Evolutionary conservation across 2,797 vertebrate species (phyloP).

Genomic region (Erethizon dorsatum): DNA sequence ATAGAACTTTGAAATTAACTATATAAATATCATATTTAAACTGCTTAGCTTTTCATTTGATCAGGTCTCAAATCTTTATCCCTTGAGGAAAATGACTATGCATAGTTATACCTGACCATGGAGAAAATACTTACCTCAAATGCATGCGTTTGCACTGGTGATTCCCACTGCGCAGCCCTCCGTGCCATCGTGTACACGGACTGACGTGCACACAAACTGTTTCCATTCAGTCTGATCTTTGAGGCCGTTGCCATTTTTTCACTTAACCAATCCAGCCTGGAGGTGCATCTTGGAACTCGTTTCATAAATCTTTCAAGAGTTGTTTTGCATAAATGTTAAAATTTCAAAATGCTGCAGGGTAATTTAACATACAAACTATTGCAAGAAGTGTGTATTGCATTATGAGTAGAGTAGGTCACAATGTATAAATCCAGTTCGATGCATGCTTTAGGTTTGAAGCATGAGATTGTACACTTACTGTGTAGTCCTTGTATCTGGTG

Average conservation of each 20-base stretch:
- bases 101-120: slow-evolving; percentile 86
- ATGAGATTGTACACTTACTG: slow-evolving; percentile 86
- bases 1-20: slow-evolving; percentile 78
- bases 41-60: slow-evolving; percentile 73
- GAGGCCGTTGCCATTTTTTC: slow-evolving; percentile 83
- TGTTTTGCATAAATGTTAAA: slow-evolving; percentile 79
- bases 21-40: slow-evolving; percentile 70
- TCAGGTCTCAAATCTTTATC: slow-evolving; percentile 79
- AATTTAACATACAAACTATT: slow-evolving; percentile 74
- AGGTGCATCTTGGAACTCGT: slow-evolving; percentile 72
- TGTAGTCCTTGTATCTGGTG: slow-evolving; percentile 90
- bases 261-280: slow-evolving; percentile 78
- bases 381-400: slow-evolving; percentile 80
- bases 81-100: slow-evolving; percentile 75
- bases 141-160: slow-evolving; percentile 88
- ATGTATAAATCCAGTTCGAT: slow-evolving; percentile 81
- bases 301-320: slow-evolving; percentile 49
- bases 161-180: slow-evolving; percentile 85
- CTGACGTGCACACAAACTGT: slow-evolving; percentile 39
- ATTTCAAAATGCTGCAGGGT: slow-evolving; percentile 81
- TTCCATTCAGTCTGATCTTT: slow-evolving; percentile 65
- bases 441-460: slow-evolving; percentile 89
- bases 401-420: slow-evolving; percentile 80
- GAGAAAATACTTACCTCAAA: slow-evolving; percentile 88
- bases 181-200: slow-evolving; percentile 87